Conservation (phyloP, 2,888 invertebrate genomes). For the Amphiduros pacificus region DNA sequence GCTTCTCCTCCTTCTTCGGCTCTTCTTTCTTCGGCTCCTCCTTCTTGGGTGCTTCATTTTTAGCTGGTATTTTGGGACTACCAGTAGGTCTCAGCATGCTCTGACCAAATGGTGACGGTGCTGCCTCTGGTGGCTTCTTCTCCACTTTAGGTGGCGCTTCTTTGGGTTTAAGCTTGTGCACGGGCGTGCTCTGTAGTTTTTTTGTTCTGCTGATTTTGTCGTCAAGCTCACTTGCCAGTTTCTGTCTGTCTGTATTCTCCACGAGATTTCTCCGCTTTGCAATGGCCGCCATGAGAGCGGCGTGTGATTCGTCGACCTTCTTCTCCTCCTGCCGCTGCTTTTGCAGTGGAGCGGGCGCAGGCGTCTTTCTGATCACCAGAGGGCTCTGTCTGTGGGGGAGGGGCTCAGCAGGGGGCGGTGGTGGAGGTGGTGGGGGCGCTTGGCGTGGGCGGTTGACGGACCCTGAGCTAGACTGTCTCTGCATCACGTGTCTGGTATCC, state of each 20-base stretch:
- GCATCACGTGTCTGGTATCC: no score
- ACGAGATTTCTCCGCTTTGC: slow-evolving; percentile 46
- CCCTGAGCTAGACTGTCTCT: slow-evolving; percentile 6
- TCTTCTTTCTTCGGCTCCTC: slow-evolving; percentile 4
- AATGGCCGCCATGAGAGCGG: slow-evolving; percentile 52
- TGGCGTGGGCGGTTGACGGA: background rate
- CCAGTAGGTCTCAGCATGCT: background rate
- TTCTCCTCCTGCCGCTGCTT: slow-evolving; percentile 24
- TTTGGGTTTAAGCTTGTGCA: slow-evolving; percentile 18
- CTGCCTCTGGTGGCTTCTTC: background rate
- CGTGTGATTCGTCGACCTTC: slow-evolving; percentile 34
- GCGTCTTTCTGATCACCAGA: background rate
- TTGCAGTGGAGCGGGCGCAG: slow-evolving; percentile 19
- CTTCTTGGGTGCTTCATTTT: slow-evolving; percentile 4
- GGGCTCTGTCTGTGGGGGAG: background rate
- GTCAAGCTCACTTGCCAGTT: slow-evolving; percentile 49
- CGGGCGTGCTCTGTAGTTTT: slow-evolving; percentile 46
- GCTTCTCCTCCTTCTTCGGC: slow-evolving; percentile 5
- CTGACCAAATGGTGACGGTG: slow-evolving; percentile 4
- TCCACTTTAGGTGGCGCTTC: background rate
- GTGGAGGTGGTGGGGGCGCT: slow-evolving; percentile 10
- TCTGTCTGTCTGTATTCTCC: slow-evolving; percentile 36
- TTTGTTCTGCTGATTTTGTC: slow-evolving; percentile 45
- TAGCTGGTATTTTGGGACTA: no score
- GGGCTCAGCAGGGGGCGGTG: slow-evolving; percentile 10